Evolutionary conservation across 2,797 vertebrate genomes (phyloP).

Genomic region (Dermochelys coriacea): DNA sequence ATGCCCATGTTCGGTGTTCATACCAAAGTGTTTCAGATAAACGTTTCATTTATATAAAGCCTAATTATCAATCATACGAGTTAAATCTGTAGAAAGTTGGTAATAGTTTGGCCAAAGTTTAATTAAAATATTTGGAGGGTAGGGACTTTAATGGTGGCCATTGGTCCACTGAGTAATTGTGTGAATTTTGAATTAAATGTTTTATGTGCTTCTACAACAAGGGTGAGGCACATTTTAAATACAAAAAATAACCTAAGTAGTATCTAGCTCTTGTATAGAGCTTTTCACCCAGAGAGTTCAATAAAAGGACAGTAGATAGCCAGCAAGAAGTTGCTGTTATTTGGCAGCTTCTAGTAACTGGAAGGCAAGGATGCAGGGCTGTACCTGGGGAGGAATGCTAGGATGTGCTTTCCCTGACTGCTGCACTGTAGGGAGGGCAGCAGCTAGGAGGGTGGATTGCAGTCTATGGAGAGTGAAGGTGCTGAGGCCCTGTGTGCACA

Average conservation of each 20-base stretch:
- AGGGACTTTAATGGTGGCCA: not conserved
- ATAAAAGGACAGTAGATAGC: not conserved
- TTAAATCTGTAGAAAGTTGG: conserved; percentile 34
- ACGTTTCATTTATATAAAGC: conserved; percentile 21
- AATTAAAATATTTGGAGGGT: not conserved
- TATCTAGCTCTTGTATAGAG: not conserved
- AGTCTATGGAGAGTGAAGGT: not conserved
- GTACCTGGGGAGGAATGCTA: no score
- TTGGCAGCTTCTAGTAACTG: not conserved
- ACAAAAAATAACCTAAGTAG: not conserved
- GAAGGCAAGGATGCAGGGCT: not conserved
- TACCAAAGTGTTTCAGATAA: not conserved
- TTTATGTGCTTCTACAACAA: not conserved
- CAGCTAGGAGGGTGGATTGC: not conserved
- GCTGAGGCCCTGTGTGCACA: not conserved
- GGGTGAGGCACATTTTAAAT: not conserved
- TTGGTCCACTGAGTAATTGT: not conserved
- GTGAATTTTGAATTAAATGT: not conserved
- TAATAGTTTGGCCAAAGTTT: not conserved
- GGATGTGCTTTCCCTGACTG: no score
- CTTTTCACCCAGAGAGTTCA: not conserved
- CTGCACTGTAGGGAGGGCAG: not conserved
- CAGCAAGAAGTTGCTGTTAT: not conserved
- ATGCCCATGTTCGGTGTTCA: conserved; percentile 15
- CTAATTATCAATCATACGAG: conserved; percentile 45